A percentile compares a stretch with the other conserved stretches of the same genome.
phyloP scores from a whole-genome alignment of 2,888 invertebrate genomes.

The Anticlea derivata region DNA sequence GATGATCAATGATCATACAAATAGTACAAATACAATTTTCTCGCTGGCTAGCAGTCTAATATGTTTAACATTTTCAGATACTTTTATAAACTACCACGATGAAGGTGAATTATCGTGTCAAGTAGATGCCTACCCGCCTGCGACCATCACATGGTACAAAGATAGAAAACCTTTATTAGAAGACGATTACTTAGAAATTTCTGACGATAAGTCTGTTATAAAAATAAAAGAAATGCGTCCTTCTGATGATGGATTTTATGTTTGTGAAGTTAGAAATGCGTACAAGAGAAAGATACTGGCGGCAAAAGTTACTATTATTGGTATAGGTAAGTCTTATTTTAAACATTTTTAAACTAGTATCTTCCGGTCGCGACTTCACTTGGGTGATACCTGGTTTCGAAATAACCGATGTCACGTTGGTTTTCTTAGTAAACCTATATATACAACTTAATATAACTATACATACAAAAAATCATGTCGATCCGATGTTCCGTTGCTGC shows the following conservation, averaged over 20 bases:
- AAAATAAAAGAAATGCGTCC: conserved; percentile 14
- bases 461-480: too few relatives aligned
- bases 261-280: conserved; percentile 17
- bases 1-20: too few relatives aligned
- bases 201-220: conserved; percentile 9
- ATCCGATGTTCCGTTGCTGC: too few relatives aligned
- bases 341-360: background rate
- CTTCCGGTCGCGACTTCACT: too few relatives aligned
- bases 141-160: conserved; percentile 19
- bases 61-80: conserved; percentile 11
- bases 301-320: conserved; percentile 8
- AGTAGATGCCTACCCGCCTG: conserved; percentile 17
- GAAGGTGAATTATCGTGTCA: conserved; percentile 9
- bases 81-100: background rate
- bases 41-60: too few relatives aligned
- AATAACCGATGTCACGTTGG: too few relatives aligned
- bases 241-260: conserved; percentile 2
- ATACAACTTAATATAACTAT: too few relatives aligned
- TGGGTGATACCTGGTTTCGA: too few relatives aligned
- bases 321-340: conserved; percentile 10
- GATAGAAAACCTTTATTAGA: background rate
- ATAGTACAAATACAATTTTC: too few relatives aligned
- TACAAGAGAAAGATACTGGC: background rate
- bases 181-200: conserved; percentile 7
- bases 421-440: too few relatives aligned